Percentiles rank a stretch among this genome's conserved stretches.
Evolutionary conservation across 2,113 vertebrate species (phyloP).

Genomic region (Oceanodroma tethys): DNA sequence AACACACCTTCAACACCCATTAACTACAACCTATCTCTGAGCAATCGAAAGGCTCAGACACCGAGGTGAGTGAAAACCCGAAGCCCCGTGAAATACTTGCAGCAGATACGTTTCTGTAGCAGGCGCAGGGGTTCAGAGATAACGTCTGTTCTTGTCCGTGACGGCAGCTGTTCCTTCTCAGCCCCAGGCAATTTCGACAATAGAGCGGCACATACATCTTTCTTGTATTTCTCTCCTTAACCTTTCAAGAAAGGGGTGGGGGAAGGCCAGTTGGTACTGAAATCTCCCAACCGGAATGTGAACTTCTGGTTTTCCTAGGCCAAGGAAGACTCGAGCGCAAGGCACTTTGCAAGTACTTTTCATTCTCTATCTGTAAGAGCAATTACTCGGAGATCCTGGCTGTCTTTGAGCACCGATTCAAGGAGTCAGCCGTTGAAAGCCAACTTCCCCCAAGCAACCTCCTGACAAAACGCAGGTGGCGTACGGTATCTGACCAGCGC

Average conservation of each 20-base stretch:
- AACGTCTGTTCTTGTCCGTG: accelerated
- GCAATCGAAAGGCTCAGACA: accelerated
- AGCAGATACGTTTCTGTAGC: background rate
- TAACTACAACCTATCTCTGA: background rate
- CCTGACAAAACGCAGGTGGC: background rate
- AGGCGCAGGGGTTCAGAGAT: background rate
- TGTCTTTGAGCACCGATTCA: background rate
- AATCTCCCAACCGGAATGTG: background rate
- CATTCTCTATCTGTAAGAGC: background rate
- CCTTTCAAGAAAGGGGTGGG: background rate
- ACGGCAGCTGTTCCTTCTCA: background rate
- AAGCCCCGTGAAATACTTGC: accelerated
- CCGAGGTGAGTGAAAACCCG: background rate
- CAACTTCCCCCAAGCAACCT: background rate
- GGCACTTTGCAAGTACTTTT: background rate
- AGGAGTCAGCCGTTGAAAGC: background rate
- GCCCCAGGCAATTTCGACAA: background rate
- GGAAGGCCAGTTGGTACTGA: background rate
- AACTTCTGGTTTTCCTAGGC: background rate
- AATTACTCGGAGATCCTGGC: background rate
- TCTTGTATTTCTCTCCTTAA: background rate
- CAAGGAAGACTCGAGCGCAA: background rate
- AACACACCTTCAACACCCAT: background rate
- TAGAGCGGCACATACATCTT: background rate
- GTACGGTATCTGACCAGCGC: background rate